Evolutionary conservation across 2,113 vertebrate species (phyloP).

Genomic region (Cottus gobio): DNA sequence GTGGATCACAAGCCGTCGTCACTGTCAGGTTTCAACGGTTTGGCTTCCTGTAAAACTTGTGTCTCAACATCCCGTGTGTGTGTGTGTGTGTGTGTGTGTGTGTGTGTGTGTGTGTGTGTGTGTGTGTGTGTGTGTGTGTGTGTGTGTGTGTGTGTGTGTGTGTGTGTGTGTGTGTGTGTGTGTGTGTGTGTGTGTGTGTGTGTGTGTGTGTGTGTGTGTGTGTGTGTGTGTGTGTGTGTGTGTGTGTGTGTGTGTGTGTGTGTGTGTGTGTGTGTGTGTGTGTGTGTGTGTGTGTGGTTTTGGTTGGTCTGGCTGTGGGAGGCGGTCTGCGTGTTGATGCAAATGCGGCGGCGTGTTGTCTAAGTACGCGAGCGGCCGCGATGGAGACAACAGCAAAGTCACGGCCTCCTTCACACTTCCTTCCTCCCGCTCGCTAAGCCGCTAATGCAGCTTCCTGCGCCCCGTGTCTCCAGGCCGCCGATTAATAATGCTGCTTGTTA

Average conservation of each 20-base stretch:
- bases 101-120: background rate
- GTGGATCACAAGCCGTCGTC: constrained; percentile 11
- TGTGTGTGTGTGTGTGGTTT: background rate
- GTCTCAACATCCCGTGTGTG: constrained; percentile 52
- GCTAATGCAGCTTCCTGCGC: constrained; percentile 71
- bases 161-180: background rate
- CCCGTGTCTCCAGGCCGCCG: constrained; percentile 64
- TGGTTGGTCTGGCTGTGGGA: constrained; percentile 18
- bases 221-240: background rate
- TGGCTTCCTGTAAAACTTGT: constrained; percentile 70
- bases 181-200: constrained; percentile 7
- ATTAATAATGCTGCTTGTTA: constrained; percentile 74
- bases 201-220: background rate
- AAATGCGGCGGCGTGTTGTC: constrained; percentile 42
- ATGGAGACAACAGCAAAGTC: constrained; percentile 60
- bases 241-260: constrained; percentile 9
- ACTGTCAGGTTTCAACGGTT: constrained; percentile 50
- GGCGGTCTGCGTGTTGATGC: constrained; percentile 42
- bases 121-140: background rate
- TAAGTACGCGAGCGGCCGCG: constrained; percentile 10
- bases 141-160: constrained; percentile 9
- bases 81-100: background rate
- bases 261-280: background rate
- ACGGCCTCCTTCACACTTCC: constrained; percentile 46
- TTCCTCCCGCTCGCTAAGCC: constrained; percentile 68